Base-by-base conservation (phyloP, 2,797 vertebrate species). In the Danio tinwini region DNA sequence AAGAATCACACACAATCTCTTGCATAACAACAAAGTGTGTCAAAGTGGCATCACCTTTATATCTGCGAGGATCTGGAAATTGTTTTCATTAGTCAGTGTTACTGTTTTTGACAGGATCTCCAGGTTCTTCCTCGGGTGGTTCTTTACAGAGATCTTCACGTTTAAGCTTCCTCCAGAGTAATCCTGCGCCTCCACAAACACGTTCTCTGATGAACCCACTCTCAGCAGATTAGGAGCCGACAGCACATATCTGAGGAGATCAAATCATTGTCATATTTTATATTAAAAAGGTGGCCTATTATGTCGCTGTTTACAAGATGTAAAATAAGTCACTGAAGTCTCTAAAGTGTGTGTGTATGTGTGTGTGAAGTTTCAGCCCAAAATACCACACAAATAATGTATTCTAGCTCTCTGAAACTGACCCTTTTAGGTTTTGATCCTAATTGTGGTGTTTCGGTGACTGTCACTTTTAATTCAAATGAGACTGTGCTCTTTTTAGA, bases 171-270 rank as follows among this genome's bases (percentile, higher is more conserved):
- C 40, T 78, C 84, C 87, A 16, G 1, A 6, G 11, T 86, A 65
- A 58, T 86, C 85, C 74, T 84, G 87, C 0, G 65, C 74, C 76
- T 88, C 87, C 45, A 88, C 80, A 76, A 88, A 84, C 44, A 87
- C 70, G 0, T 83, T 86, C 78, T 87, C 86, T 1, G 52, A 55
- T 70, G 62, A 83, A n/a, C 86, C 85, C 19, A 88, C 82, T 0
- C 84, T 70, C 78, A 88, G 81, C 56, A 88, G 74, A 71, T 87
- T 88, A 9, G 86, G 86, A 40, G 86, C 78, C 4, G 70, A 63
- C 68, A 88, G 11, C 42, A 87, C 58, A n/a, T 10, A 81, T 0
- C 85, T 86, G 63, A 49, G 9, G 56, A 37, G 12, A 44, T 6
- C 29, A 65, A 42, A n/a, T 44, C 5, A 74, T 47, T 47, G 45